Evolutionary conservation across 2,113 vertebrate genomes (phyloP).

Genomic region (Lates calcarifer): DNA sequence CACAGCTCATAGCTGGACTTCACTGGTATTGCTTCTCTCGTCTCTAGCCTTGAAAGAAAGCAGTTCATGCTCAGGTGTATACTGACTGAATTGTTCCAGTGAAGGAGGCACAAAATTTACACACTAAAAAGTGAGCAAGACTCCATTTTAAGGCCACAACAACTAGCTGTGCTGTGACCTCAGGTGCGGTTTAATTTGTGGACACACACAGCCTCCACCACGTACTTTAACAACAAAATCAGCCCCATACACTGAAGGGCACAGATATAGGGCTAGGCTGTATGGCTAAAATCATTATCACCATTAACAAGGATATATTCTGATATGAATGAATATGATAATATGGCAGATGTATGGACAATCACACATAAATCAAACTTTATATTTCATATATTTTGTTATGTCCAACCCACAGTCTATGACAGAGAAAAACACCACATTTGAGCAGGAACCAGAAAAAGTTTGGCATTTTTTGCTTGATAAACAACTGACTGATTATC

Average conservation of each 20-base stretch:
- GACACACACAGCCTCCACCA: neutral
- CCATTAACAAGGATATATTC: neutral
- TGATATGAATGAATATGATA: neutral
- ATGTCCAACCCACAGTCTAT: too few relatives aligned
- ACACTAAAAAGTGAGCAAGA: slow-evolving; percentile 1
- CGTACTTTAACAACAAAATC: neutral
- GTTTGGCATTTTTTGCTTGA: neutral
- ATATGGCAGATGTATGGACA: neutral
- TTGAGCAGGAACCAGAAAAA: neutral
- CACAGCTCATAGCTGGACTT: neutral
- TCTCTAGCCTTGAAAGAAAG: neutral
- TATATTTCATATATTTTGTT: neutral
- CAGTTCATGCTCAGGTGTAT: neutral
- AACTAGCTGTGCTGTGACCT: neutral
- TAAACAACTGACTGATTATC: neutral
- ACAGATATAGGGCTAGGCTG: neutral
- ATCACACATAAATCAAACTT: neutral
- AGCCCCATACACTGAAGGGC: too few relatives aligned
- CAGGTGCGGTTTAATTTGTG: neutral
- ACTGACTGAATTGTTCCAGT: neutral
- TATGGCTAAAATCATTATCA: neutral
- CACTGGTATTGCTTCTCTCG: neutral
- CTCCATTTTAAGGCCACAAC: slow-evolving; percentile 19
- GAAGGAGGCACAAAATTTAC: neutral
- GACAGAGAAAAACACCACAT: too few relatives aligned